Percentiles rank a stretch among this genome's conserved stretches.
phyloP scores from a whole-genome alignment of 2,888 invertebrate species.

The Drosophila demipolita region DNA sequence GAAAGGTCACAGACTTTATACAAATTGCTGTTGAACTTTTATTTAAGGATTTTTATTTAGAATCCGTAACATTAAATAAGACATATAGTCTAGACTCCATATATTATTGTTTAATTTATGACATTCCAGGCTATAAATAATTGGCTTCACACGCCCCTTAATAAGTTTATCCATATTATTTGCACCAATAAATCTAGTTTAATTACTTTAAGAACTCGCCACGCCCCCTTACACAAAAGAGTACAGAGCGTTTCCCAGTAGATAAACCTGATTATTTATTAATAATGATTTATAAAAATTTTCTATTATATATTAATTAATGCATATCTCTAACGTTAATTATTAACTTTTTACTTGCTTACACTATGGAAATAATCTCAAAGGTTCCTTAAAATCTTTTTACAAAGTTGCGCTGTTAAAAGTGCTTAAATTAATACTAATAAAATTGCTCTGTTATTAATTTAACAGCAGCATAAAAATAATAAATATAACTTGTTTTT shows the following conservation, averaged over 20 bases:
- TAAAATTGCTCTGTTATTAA: not conserved
- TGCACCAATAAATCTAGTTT: not conserved
- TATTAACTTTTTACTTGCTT: not conserved
- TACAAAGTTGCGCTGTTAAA: not conserved
- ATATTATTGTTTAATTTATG: not conserved
- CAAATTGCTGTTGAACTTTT: constrained; percentile 26
- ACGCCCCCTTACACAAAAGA: not conserved
- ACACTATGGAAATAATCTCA: not conserved
- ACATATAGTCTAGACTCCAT: constrained; percentile 1
- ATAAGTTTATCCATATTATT: not conserved
- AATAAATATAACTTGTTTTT: not conserved
- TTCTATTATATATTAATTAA: not conserved
- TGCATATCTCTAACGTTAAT: not conserved
- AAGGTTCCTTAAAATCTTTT: not conserved
- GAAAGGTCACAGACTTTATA: constrained; percentile 56
- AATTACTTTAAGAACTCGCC: not conserved
- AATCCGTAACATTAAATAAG: constrained; percentile 6
- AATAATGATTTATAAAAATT: not conserved
- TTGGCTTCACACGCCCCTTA: not conserved
- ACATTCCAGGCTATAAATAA: not conserved
- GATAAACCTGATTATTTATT: not conserved
- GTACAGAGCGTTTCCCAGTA: not conserved
- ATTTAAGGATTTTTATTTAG: not conserved
- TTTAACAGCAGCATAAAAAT: not conserved
- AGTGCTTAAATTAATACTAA: not conserved